Conservation (phyloP, 2,888 invertebrate species). For the Herminia tarsipennalis region DNA sequence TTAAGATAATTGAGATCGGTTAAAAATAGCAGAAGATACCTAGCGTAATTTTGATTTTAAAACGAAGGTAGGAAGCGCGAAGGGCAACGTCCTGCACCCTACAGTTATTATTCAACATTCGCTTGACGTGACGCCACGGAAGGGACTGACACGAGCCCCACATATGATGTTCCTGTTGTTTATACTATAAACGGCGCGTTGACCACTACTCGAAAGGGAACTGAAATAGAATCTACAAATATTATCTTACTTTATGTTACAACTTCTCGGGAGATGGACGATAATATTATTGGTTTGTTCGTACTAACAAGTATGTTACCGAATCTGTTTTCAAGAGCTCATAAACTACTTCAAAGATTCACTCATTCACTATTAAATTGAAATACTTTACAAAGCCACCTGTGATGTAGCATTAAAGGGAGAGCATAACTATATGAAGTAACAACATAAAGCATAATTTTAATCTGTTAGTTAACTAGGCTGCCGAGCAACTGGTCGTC, state of each 20-base stretch:
- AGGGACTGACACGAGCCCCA: constrained; percentile 60
- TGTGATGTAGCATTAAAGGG: too few relatives aligned
- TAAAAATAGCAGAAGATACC: too few relatives aligned
- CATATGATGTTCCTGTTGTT: constrained; percentile 55
- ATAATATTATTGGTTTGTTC: constrained; percentile 15
- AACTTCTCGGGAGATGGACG: constrained; percentile 22
- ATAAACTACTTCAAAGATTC: background rate
- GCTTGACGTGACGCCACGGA: constrained; percentile 56
- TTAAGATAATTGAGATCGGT: too few relatives aligned
- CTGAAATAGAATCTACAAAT: constrained; percentile 53
- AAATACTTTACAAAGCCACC: too few relatives aligned
- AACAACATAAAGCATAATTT: too few relatives aligned
- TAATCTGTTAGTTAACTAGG: too few relatives aligned
- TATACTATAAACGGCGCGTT: constrained; percentile 56
- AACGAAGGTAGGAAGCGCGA: constrained; percentile 48
- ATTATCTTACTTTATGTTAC: constrained; percentile 30
- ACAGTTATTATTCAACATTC: constrained; percentile 55
- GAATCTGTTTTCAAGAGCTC: background rate
- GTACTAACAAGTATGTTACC: background rate
- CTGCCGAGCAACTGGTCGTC: too few relatives aligned
- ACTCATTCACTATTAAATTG: too few relatives aligned
- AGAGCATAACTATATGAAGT: too few relatives aligned
- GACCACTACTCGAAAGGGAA: constrained; percentile 58
- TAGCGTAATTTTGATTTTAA: constrained; percentile 17
- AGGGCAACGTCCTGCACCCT: constrained; percentile 75